phyloP scores from a whole-genome alignment of 2,113 vertebrate genomes.

The Passer montanus region DNA sequence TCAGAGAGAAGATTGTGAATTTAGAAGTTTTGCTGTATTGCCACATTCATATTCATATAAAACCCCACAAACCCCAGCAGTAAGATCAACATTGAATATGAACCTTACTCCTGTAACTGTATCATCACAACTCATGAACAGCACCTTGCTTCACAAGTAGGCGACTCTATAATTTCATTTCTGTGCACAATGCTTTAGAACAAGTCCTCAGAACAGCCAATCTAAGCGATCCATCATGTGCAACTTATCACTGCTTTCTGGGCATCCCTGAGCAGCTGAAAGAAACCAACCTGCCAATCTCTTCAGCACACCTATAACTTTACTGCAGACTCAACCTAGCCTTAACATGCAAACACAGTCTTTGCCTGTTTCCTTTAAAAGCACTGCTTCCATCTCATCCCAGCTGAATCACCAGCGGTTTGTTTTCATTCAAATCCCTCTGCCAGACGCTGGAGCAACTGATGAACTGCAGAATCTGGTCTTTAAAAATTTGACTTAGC shows the following conservation, averaged over 20 bases:
- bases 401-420: neutral
- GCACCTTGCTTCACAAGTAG: neutral
- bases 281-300: neutral
- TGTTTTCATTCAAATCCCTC: slow-evolving; percentile 30
- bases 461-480: slow-evolving; percentile 38
- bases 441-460: slow-evolving; percentile 30
- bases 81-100: neutral
- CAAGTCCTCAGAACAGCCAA: neutral
- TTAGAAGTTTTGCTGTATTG: neutral
- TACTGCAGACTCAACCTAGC: neutral
- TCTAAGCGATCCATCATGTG: neutral
- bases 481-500: slow-evolving; percentile 44
- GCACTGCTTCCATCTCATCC: neutral
- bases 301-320: neutral
- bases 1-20: neutral
- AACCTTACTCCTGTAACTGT: neutral
- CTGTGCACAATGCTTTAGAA: neutral
- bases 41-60: neutral
- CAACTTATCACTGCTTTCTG: neutral
- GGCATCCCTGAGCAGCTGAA: neutral
- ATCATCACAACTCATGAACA: neutral
- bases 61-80: neutral
- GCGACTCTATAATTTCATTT: neutral
- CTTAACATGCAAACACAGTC: neutral
- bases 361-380: neutral